Evolutionary conservation across 35 echinoderm and acorn worm genomes (phyloP).

Genomic region (Heliocidaris erythrogramma): DNA sequence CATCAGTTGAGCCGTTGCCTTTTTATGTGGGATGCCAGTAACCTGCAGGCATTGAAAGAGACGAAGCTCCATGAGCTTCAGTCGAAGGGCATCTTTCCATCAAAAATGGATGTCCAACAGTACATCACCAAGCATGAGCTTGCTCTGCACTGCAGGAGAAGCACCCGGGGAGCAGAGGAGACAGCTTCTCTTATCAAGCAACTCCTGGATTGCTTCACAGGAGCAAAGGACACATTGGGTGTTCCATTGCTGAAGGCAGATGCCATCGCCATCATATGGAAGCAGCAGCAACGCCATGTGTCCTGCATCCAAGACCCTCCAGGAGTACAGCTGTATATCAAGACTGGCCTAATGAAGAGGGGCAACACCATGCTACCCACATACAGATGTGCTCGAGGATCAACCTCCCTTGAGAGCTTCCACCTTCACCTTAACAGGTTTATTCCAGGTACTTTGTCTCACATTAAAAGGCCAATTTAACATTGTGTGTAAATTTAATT

Average conservation of each 20-base stretch:
- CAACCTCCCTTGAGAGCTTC: constrained; percentile 60
- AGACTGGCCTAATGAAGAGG: constrained; percentile 28
- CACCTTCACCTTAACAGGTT: constrained; percentile 45
- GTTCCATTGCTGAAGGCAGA: constrained; percentile 31
- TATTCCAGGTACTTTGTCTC: constrained; percentile 31
- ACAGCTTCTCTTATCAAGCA: constrained; percentile 24
- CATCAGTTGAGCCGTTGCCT: too few species aligned
- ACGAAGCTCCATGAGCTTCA: too few species aligned
- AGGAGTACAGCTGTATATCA: constrained; percentile 43
- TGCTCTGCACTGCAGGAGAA: constrained; percentile 51
- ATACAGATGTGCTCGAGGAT: constrained; percentile 53
- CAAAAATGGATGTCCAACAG: neutral
- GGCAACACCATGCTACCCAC: constrained; percentile 40
- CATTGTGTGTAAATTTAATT: neutral
- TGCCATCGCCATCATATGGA: constrained; percentile 45
- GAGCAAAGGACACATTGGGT: neutral
- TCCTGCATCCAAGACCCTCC: constrained; percentile 58
- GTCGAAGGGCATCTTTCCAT: neutral
- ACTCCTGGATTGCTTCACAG: constrained; percentile 35
- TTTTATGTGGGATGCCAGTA: too few species aligned
- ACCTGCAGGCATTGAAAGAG: too few species aligned
- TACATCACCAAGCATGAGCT: constrained; percentile 3
- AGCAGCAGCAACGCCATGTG: constrained; percentile 44
- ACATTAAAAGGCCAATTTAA: neutral
- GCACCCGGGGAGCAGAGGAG: constrained; percentile 40